phyloP scores from a whole-genome alignment of 1,140 invertebrate species.

The Cydia fagiglandana region DNA sequence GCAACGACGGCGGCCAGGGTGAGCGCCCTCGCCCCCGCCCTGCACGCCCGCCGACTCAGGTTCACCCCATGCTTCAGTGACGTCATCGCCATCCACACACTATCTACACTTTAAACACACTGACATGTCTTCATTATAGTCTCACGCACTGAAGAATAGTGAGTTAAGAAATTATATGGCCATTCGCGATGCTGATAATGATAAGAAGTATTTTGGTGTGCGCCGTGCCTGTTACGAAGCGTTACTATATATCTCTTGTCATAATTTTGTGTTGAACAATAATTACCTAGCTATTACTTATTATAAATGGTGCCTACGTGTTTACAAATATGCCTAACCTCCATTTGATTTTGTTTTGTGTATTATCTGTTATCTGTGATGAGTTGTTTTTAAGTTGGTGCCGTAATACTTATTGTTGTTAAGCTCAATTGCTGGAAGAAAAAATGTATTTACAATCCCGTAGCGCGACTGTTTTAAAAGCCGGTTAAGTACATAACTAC shows the following conservation, averaged over 20 bases:
- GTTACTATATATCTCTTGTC: not conserved
- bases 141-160: slow-evolving; percentile 42
- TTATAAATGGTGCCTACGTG: too few species aligned
- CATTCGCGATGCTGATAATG: slow-evolving; percentile 43
- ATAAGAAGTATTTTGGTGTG: not conserved
- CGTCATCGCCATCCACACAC: slow-evolving; percentile 75
- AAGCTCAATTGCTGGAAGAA: too few species aligned
- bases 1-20: slow-evolving; percentile 50
- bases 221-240: not conserved
- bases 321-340: too few species aligned
- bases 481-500: too few species aligned
- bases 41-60: slow-evolving; percentile 80
- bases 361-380: too few species aligned
- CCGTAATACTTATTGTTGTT: too few species aligned
- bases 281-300: too few species aligned
- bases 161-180: slow-evolving; percentile 45
- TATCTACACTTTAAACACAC: slow-evolving; percentile 56
- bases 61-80: slow-evolving; percentile 80
- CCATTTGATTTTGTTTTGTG: too few species aligned
- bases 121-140: slow-evolving; percentile 39
- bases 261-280: not conserved
- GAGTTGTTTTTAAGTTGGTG: too few species aligned
- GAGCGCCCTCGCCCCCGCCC: slow-evolving; percentile 47
- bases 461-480: too few species aligned
- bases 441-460: too few species aligned